Evolutionary conservation across 2,888 invertebrate species (phyloP), one percentile per base, ranked within the genome.

Genomic region (Morinoia aosen): DNA sequence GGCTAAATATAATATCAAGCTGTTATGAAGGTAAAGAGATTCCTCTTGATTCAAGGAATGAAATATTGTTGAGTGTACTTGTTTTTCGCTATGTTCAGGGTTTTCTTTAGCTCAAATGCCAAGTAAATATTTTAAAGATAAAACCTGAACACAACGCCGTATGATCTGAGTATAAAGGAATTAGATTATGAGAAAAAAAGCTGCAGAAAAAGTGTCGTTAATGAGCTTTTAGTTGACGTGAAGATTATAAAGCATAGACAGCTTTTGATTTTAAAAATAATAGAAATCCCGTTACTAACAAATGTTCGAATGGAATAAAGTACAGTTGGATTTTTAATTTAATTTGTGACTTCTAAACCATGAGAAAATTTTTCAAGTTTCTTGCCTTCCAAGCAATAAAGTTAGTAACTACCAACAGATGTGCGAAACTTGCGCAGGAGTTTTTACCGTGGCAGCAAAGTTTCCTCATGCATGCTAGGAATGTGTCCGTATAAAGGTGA

Each of bases 401-500:
- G 19, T 76, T 76, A 10, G 33, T 76, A 19, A 76, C 8, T 76
- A 25, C 25, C 33, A 25, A 76, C 19, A 8, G 25, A 25, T 33
- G 33, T 33, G 76, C 16, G 16, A 76, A 76, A 76, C 76, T 76
- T 76, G 33, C 10, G 33, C 8, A 7, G 25, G 14, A 76, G 33
- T 25, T 76, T 33, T 76, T 76, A 8, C 76, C 76, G 16, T 76
- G 16, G 25, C 8, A 33, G 33, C 19, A 76, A 76, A 76, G 76
- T 76, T 76, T 33, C 33, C 76, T 76, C 25, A 76, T 76, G 76
- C 76, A 76, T 8, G 76, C 76, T 33, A 25, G 76, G 76, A 76
- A 76, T 76, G 76, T 76, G 76, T 76, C 76, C 76, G 76, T 8
- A 76, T 76, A 76, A 76, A 76, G 76, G 76, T 76, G 76, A 76